Conservation (phyloP, 2,797 vertebrate species). For the Crossoptilon crossoptilon region DNA sequence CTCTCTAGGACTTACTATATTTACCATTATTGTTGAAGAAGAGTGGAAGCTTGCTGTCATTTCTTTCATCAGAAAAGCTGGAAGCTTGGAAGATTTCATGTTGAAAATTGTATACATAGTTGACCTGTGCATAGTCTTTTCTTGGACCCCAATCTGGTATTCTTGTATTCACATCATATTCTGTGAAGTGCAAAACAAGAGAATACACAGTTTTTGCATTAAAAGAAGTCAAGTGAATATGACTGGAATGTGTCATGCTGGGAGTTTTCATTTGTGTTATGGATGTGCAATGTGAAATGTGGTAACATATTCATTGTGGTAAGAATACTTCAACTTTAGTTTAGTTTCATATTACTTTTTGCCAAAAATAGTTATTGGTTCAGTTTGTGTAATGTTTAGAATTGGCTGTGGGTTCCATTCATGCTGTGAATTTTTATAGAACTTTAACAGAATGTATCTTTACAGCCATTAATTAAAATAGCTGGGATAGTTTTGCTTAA, state of each 20-base stretch:
- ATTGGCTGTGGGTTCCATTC: conserved; percentile 77
- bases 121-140: conserved; percentile 76
- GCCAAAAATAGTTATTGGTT: conserved; percentile 66
- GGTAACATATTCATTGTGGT: conserved; percentile 77
- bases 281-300: conserved; percentile 74
- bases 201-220: conserved; percentile 80
- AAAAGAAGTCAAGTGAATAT: conserved; percentile 79
- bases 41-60: conserved; percentile 63
- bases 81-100: conserved; percentile 74
- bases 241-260: conserved; percentile 78
- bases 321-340: conserved; percentile 73
- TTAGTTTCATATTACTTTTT: conserved; percentile 60
- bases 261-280: conserved; percentile 79
- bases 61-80: conserved; percentile 71
- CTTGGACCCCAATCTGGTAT: conserved; percentile 77
- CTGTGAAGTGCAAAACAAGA: conserved; percentile 84
- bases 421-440: conserved; percentile 81
- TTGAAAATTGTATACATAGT: conserved; percentile 74
- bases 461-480: conserved; percentile 79
- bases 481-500: conserved; percentile 62
- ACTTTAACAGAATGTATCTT: conserved; percentile 80
- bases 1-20: conserved; percentile 62
- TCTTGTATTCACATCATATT: conserved; percentile 87
- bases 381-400: conserved; percentile 73
- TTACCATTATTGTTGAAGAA: conserved; percentile 73